A percentile compares a stretch with the other conserved stretches of the same genome.
Conservation (phyloP, 2,797 vertebrate genomes). For the Rallus crepitans region DNA sequence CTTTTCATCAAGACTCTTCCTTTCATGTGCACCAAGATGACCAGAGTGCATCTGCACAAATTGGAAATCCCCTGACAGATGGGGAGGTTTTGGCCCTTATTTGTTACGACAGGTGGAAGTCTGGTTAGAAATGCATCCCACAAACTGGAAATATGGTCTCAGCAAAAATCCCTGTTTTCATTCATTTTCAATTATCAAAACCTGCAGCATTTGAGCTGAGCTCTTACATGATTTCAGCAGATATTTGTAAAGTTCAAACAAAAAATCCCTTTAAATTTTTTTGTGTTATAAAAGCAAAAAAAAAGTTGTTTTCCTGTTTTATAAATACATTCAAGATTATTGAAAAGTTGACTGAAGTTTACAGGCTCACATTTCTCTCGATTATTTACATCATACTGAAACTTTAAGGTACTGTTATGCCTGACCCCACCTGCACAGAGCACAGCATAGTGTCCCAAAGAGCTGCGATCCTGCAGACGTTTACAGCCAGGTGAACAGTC, state of each 20-base stretch:
- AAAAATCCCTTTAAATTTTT: not conserved
- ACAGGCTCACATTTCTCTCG: not conserved
- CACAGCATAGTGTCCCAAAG: not conserved
- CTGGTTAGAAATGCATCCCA: not conserved
- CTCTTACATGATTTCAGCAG: not conserved
- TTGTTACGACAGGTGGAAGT: not conserved
- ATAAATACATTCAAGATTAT: not conserved
- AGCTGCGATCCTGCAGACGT: not conserved
- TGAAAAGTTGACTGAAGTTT: not conserved
- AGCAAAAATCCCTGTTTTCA: not conserved
- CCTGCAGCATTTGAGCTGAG: not conserved
- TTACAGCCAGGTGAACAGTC: not conserved
- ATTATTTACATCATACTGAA: not conserved
- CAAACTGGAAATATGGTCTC: not conserved
- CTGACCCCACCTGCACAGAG: not conserved
- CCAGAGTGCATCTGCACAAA: not conserved
- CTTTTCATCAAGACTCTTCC: not conserved
- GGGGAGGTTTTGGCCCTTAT: not conserved
- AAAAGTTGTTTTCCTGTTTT: not conserved
- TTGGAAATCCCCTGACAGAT: not conserved
- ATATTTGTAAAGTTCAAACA: not conserved
- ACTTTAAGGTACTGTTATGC: not conserved
- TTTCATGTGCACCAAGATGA: fast-evolving
- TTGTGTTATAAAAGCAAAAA: not conserved
- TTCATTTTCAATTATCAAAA: not conserved